Percentiles rank a stretch among this genome's conserved stretches.
phyloP scores from a whole-genome alignment of 1,140 invertebrate genomes.

The Danaus melanippus region DNA sequence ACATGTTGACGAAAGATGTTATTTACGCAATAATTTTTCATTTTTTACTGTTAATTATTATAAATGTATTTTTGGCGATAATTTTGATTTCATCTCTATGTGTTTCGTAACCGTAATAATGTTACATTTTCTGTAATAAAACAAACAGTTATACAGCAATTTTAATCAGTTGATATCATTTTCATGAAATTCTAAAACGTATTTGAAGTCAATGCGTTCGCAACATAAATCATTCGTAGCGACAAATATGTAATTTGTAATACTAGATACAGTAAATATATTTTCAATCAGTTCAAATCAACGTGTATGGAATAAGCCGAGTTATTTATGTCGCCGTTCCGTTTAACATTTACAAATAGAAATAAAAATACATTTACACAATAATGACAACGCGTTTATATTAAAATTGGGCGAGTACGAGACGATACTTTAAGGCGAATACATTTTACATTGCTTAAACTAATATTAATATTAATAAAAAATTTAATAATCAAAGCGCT shows the following conservation, averaged over 20 bases:
- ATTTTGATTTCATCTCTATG: too few species aligned
- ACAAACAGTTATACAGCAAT: too few species aligned
- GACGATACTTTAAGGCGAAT: neutral
- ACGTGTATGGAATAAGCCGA: conserved; percentile 17
- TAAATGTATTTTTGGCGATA: too few species aligned
- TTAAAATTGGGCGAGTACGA: conserved; percentile 20
- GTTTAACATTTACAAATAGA: conserved; percentile 17
- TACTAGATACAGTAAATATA: conserved; percentile 1
- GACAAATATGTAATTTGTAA: conserved; percentile 3
- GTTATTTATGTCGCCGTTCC: conserved; percentile 26
- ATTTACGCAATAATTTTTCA: too few species aligned
- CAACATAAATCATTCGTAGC: conserved; percentile 14
- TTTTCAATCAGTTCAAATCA: conserved; percentile 9
- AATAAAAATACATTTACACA: conserved; percentile 25
- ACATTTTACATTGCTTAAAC: too few species aligned
- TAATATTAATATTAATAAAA: too few species aligned
- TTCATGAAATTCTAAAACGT: conserved; percentile 2
- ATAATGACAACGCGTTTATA: conserved; percentile 31
- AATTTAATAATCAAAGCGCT: too few species aligned
- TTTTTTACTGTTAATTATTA: too few species aligned
- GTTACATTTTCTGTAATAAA: too few species aligned
- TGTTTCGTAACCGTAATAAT: too few species aligned
- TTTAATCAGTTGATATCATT: too few species aligned
- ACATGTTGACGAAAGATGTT: too few species aligned
- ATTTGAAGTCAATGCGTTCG: conserved; percentile 10